Percentiles rank a stretch among this genome's conserved stretches.
These are phyloP conservation scores for Saiga tatarica DNA, from an alignment of 2,113 vertebrate genomes.

Conservation along the genomic window DNA sequence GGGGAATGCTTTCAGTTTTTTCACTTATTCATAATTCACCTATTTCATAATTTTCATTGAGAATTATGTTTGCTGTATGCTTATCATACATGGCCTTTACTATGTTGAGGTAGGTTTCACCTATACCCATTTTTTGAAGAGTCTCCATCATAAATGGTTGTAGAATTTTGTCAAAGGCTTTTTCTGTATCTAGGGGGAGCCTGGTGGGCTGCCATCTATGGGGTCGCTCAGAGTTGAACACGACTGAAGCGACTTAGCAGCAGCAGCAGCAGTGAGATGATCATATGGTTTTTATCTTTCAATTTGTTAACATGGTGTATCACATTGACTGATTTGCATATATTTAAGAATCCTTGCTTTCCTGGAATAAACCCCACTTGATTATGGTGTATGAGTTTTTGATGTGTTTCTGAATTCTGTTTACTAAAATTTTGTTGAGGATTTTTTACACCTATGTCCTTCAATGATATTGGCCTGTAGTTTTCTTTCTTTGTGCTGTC, in stretches of 20 bases:
- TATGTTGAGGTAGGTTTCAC: background rate
- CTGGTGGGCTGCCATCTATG: no score
- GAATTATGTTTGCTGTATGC: background rate
- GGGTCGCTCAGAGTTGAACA: no score
- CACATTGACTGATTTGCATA: background rate
- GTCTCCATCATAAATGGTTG: background rate
- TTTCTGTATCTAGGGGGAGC: background rate
- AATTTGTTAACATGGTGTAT: background rate
- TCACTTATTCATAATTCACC: background rate
- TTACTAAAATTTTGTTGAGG: background rate
- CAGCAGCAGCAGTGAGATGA: background rate
- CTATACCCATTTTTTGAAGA: background rate
- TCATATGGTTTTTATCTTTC: background rate
- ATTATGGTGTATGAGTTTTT: background rate
- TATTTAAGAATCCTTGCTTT: background rate
- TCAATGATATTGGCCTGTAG: background rate
- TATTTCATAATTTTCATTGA: background rate
- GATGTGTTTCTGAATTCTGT: background rate
- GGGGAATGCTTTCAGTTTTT: background rate
- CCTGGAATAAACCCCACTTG: background rate
- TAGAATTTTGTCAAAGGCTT: background rate
- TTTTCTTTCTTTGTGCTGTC: background rate
- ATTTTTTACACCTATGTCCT: background rate
- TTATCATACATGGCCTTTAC: background rate
- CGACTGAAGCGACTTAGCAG: no score